These are phyloP conservation scores for Hesperia comma DNA, from an alignment of 2,888 invertebrate genomes.

Conservation along the genomic window DNA sequence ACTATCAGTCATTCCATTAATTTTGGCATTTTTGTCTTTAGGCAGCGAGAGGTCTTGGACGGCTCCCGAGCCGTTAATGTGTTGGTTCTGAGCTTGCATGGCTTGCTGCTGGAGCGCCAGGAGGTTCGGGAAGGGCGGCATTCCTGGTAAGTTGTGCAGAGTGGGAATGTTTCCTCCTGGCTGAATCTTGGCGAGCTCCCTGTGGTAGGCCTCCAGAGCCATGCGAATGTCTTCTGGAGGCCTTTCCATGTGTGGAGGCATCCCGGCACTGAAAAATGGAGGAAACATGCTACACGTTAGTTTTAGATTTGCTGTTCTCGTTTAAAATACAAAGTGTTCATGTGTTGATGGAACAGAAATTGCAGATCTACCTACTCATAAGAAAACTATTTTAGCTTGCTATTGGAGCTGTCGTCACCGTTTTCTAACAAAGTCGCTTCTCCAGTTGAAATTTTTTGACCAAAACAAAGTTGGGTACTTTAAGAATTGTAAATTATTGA, in stretches of 20 bases:
- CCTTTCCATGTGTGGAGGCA: conserved; percentile 84
- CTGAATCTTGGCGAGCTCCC: conserved; percentile 95
- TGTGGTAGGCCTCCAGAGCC: conserved; percentile 95
- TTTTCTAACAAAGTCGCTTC: too few species aligned
- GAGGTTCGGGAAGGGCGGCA: conserved; percentile 86
- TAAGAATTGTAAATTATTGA: too few species aligned
- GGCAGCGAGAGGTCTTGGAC: conserved; percentile 94
- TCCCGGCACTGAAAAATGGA: conserved; percentile 91
- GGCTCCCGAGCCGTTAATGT: conserved; percentile 86
- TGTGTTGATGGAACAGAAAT: neutral
- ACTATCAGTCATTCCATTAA: conserved; percentile 86
- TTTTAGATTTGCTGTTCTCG: conserved; percentile 83
- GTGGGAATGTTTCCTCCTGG: conserved; percentile 86
- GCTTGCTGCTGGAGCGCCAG: conserved; percentile 90
- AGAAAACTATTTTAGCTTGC: too few species aligned
- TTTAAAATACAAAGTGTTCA: conserved; percentile 47
- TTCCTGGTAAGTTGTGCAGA: conserved; percentile 75
- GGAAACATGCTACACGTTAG: conserved; percentile 90
- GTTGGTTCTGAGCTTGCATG: conserved; percentile 77
- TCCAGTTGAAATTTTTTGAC: too few species aligned
- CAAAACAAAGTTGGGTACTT: too few species aligned
- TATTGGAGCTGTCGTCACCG: too few species aligned
- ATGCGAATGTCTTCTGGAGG: conserved; percentile 94
- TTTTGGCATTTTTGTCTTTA: conserved; percentile 87
- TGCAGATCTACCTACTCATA: too few species aligned